A percentile compares a stretch with the other conserved stretches of the same genome.
These are phyloP conservation scores for Homarus americanus DNA, from an alignment of 1,140 invertebrate species.

Conservation along the genomic window DNA sequence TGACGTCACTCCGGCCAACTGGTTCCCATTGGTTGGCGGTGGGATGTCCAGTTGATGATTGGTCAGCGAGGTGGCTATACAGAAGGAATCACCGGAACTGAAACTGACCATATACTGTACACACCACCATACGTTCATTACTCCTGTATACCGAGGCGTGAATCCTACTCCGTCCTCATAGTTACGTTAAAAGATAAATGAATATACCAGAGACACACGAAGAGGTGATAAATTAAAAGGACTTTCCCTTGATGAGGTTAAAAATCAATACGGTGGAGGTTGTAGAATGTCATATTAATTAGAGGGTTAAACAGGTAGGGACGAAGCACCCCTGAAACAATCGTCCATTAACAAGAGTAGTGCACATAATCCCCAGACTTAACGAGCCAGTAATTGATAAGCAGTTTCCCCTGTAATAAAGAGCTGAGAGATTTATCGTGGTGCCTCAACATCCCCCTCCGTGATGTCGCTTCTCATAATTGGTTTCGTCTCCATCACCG, in stretches of 20 bases:
- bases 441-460: constrained; percentile 11
- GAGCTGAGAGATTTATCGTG: constrained; percentile 43
- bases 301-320: not conserved
- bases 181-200: no score
- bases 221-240: no score
- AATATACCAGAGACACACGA: no score
- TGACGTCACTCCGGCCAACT: constrained; percentile 51
- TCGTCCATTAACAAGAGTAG: constrained; percentile 31
- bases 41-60: constrained; percentile 50
- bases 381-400: constrained; percentile 65
- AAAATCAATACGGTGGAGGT: constrained; percentile 33
- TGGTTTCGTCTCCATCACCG: constrained; percentile 26
- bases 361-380: constrained; percentile 47
- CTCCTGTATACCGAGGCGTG: no score
- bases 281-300: not conserved
- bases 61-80: constrained; percentile 32
- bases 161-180: no score
- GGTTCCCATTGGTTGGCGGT: constrained; percentile 48
- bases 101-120: constrained; percentile 5
- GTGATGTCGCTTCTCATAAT: constrained; percentile 17
- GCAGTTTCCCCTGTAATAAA: constrained; percentile 57
- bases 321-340: constrained; percentile 7
- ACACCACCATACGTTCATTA: not conserved
- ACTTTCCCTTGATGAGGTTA: not conserved
- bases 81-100: constrained; percentile 47